phyloP scores from a whole-genome alignment of 2,797 vertebrate species.

The Diplodus sargus region DNA sequence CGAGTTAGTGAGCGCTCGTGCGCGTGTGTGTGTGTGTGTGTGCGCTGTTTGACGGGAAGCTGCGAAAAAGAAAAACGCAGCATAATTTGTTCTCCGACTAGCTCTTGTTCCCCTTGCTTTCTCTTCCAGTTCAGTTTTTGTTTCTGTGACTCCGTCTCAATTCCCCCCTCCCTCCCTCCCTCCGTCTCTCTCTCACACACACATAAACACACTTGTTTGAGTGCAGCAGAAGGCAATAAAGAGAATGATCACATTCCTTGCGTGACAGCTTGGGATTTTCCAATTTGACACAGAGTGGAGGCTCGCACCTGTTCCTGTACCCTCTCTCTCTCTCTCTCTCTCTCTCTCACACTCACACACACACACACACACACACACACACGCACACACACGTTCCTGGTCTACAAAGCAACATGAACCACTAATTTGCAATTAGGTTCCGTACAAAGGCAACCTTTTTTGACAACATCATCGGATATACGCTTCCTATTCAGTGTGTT shows the following conservation, averaged over 20 bases:
- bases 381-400: conserved; percentile 10
- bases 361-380: conserved; percentile 41
- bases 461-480: not conserved
- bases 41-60: conserved; percentile 34
- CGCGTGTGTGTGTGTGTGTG: conserved; percentile 31
- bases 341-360: conserved; percentile 50
- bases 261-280: conserved; percentile 86
- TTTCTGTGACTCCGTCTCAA: conserved; percentile 10
- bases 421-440: conserved; percentile 17
- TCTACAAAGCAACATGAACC: conserved; percentile 12
- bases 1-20: conserved; percentile 1
- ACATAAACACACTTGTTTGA: conserved; percentile 69
- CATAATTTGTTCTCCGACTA: conserved; percentile 1
- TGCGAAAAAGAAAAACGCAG: conserved; percentile 19
- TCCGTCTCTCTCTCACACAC: conserved; percentile 22
- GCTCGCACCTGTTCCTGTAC: conserved; percentile 83
- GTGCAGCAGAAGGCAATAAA: conserved; percentile 82
- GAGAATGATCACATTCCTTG: conserved; percentile 84
- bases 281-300: conserved; percentile 85
- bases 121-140: not conserved
- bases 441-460: conserved; percentile 24
- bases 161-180: conserved; percentile 6
- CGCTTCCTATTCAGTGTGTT: not conserved
- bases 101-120: not conserved
- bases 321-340: not conserved